Base-by-base conservation (phyloP, 2,888 invertebrate genomes). In the Taphrorychus bicolor region DNA sequence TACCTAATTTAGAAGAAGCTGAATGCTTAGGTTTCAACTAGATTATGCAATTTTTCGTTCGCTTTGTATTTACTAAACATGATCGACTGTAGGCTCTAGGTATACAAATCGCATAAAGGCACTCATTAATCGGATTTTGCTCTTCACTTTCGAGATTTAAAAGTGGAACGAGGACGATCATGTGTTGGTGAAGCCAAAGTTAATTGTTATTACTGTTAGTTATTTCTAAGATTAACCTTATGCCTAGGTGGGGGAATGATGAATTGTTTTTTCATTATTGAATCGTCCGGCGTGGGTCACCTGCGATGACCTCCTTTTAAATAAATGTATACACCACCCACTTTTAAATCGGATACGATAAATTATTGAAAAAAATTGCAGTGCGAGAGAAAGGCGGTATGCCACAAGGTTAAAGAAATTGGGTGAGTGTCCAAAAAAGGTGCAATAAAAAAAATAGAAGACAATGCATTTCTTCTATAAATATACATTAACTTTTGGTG, bases 121-220 rank as follows among this genome's bases (percentile, higher is more conserved):
- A 40, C 40, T 56, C 19, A 40, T 56, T 56, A 56, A 40, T 41
- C 32, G 21, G 18, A 17, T 16, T 7, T 41, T 56, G 14, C 9
- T 23, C 53, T 53, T 22, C 52, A 56, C 56, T 56, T 56, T 40
- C 40, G 9, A 56, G 40, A 11, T 16, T 56, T 16, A 53, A 53
- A 56, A 32, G 40, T 56, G 19, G 56, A 18, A 56, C 56, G 41
- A 56, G 56, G 56, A 56, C 56, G 14, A 9, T 32, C 32, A 32
- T 11, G 7, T 14, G 45, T 2, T 1, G 2, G 7, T 45, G 14
- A 16, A 7, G 5, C 5, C 4, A 45, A 2, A 32, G 14, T 45
- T 45, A 45, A n/a, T 45, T 14, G 14, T 45, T 45, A 14, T 45
- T 45, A 45, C 5, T 14, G n/a, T 16, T 5, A 45, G 7, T 45